phyloP scores from a whole-genome alignment of 2,113 vertebrate genomes.

The Bubo scandiacus region DNA sequence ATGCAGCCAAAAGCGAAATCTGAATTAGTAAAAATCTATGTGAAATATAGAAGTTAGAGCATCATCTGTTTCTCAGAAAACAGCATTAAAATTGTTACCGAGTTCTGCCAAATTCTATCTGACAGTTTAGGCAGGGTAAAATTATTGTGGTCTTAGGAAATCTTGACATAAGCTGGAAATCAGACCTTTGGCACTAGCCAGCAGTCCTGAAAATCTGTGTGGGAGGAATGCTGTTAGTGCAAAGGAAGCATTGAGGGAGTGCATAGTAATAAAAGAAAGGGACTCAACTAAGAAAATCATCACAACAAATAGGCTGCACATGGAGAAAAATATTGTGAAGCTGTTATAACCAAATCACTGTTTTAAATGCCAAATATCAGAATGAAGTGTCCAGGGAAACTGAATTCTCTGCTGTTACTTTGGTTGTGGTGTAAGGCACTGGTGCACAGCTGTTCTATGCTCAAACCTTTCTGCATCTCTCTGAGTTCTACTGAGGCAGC shows the following conservation, averaged over 20 bases:
- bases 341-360: neutral
- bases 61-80: neutral
- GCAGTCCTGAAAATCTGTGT: neutral
- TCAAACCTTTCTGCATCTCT: neutral
- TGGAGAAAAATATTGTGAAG: neutral
- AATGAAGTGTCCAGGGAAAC: neutral
- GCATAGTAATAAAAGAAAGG: neutral
- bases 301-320: neutral
- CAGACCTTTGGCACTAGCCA: neutral
- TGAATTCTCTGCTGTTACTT: neutral
- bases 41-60: neutral
- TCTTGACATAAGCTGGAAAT: neutral
- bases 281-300: neutral
- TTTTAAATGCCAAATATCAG: neutral
- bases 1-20: neutral
- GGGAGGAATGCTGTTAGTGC: neutral
- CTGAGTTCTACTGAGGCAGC: neutral
- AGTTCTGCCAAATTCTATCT: neutral
- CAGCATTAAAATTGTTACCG: neutral
- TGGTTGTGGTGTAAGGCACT: neutral
- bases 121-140: neutral
- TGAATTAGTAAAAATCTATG: neutral
- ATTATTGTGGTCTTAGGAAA: neutral
- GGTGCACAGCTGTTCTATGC: neutral
- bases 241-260: neutral